phyloP scores from a whole-genome alignment of 2,113 vertebrate species.

The Ardeotis arabs region DNA sequence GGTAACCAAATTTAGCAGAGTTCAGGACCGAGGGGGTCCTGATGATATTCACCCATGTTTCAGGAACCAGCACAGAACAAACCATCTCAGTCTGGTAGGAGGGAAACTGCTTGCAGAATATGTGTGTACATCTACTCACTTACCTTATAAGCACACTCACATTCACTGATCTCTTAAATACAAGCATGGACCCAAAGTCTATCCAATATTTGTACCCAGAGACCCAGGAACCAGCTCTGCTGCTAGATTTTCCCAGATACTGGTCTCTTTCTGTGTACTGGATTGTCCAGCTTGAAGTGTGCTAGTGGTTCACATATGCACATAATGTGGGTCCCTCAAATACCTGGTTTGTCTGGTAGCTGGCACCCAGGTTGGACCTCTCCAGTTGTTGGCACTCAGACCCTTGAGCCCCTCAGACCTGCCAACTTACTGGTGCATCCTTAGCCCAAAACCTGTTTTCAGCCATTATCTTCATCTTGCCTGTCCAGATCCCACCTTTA shows the following conservation, averaged over 20 bases:
- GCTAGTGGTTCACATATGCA: not conserved
- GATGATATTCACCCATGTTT: too few species aligned
- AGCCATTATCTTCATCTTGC: not conserved
- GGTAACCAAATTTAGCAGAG: not conserved
- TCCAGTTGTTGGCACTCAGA: not conserved
- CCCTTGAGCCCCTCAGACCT: not conserved
- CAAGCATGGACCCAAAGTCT: not conserved
- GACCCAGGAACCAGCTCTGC: not conserved
- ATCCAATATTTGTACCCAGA: not conserved
- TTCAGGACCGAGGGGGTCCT: not conserved
- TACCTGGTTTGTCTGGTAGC: not conserved
- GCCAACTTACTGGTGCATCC: not conserved
- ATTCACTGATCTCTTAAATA: not conserved
- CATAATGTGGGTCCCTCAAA: not conserved
- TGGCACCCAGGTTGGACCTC: not conserved
- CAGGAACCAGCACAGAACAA: too few species aligned
- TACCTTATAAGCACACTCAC: not conserved
- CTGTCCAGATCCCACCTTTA: not conserved
- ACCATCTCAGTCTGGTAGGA: not conserved
- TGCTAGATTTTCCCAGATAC: not conserved
- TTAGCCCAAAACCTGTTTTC: not conserved
- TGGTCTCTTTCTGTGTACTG: not conserved
- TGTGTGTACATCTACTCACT: fast-evolving
- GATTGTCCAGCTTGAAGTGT: not conserved
- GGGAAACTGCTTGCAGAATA: not conserved